These are phyloP conservation scores for Coremacera marginata DNA, from an alignment of 2,888 invertebrate species.

Conservation along the genomic window DNA sequence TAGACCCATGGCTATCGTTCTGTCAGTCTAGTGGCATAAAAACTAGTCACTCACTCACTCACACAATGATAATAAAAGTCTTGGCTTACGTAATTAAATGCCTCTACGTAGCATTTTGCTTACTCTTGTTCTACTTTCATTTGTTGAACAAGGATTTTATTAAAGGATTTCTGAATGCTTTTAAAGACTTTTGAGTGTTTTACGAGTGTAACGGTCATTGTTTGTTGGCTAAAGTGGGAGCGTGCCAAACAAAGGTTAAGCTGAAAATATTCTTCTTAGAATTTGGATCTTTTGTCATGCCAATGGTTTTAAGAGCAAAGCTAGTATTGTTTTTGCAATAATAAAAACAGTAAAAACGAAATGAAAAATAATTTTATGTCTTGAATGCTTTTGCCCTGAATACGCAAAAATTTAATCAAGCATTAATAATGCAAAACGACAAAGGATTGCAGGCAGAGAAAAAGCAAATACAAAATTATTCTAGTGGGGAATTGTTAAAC, in stretches of 20 bases:
- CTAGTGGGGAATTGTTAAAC: neutral
- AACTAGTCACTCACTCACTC: too few relatives aligned
- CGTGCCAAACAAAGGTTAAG: neutral
- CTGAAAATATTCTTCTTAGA: neutral
- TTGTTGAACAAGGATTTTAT: neutral
- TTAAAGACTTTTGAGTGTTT: slow-evolving; percentile 12
- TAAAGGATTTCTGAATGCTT: neutral
- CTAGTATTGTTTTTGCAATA: too few relatives aligned
- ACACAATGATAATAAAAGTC: too few relatives aligned
- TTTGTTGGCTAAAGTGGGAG: neutral
- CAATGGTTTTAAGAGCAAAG: too few relatives aligned
- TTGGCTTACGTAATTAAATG: too few relatives aligned
- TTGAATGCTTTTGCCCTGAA: too few relatives aligned
- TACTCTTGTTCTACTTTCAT: neutral
- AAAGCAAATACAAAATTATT: neutral
- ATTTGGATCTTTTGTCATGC: neutral
- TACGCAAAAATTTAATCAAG: neutral
- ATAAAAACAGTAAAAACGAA: too few relatives aligned
- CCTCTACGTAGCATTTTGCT: neutral
- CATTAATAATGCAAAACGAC: neutral
- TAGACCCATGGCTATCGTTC: slow-evolving; percentile 1
- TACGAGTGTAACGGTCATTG: neutral
- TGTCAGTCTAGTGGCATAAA: neutral
- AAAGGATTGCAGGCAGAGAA: neutral
- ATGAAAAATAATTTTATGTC: too few relatives aligned